Evolutionary conservation across 2,888 invertebrate species (phyloP).

Genomic region (Siphlonurus alternatus): DNA sequence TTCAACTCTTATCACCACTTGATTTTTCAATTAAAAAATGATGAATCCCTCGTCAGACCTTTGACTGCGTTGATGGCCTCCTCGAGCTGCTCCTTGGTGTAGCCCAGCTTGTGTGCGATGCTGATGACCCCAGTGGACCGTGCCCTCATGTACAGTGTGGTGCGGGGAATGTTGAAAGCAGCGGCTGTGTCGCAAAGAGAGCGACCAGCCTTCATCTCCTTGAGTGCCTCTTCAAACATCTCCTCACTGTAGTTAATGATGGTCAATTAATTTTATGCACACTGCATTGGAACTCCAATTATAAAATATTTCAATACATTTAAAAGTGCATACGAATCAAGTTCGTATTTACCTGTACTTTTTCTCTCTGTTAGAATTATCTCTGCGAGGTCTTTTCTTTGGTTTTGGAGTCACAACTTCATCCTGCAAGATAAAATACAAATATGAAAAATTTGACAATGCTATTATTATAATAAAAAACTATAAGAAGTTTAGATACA

Average conservation of each 20-base stretch:
- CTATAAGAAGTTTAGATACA: too few relatives aligned
- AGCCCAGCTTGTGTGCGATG: conserved; percentile 25
- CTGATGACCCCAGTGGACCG: conserved; percentile 23
- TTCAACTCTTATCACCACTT: too few relatives aligned
- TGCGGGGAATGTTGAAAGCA: conserved; percentile 26
- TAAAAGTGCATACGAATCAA: too few relatives aligned
- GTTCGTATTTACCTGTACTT: not conserved
- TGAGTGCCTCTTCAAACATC: conserved; percentile 24
- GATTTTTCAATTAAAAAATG: too few relatives aligned
- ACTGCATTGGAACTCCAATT: too few relatives aligned
- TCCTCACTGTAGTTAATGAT: conserved; percentile 21
- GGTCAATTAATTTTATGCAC: too few relatives aligned
- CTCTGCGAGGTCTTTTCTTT: not conserved
- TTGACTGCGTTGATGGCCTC: conserved; percentile 27
- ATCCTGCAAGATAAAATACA: not conserved
- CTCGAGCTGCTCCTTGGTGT: conserved; percentile 26
- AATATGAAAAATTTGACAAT: too few relatives aligned
- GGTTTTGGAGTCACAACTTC: not conserved
- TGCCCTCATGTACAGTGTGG: conserved; percentile 28
- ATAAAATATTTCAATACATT: too few relatives aligned
- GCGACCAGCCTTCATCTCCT: conserved; percentile 24
- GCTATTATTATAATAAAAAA: too few relatives aligned
- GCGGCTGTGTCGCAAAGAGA: conserved; percentile 26
- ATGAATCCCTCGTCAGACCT: too few relatives aligned
- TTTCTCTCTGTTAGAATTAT: not conserved